Conservation (phyloP, 2,797 vertebrate genomes). For the Silurus aristotelis region DNA sequence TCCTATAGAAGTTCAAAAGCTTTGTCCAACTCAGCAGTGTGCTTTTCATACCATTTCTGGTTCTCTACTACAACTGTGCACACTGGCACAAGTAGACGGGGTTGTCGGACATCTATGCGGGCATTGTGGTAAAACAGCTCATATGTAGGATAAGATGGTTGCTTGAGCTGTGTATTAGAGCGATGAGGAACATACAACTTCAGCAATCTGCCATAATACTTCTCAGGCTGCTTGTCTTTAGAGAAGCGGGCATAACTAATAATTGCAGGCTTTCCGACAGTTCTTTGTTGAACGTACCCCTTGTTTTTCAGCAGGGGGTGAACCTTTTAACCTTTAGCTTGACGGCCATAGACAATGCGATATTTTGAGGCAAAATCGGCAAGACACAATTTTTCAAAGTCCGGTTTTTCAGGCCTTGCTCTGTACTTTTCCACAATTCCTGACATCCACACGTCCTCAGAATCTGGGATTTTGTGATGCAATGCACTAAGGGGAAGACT, state of each 20-base stretch:
- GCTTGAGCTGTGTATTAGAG: too few species aligned
- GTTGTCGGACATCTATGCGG: too few species aligned
- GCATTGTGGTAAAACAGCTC: too few species aligned
- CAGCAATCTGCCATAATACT: constrained; percentile 25
- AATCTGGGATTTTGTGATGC: neutral
- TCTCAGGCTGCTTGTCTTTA: constrained; percentile 42
- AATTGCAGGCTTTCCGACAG: constrained; percentile 23
- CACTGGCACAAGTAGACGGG: too few species aligned
- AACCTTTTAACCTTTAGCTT: neutral
- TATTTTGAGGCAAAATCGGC: too few species aligned
- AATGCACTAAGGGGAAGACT: neutral
- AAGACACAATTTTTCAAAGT: too few species aligned
- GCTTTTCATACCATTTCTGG: neutral
- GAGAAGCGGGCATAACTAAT: constrained; percentile 38
- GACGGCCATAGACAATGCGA: neutral
- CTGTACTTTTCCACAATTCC: neutral
- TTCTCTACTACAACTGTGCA: too few species aligned
- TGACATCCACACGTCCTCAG: neutral
- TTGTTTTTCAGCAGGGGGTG: neutral
- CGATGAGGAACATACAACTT: constrained; percentile 27
- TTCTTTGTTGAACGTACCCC: neutral
- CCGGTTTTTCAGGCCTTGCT: neutral
- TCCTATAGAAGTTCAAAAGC: neutral
- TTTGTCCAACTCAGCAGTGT: neutral
- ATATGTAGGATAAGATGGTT: too few species aligned